phyloP scores from a whole-genome alignment of 2,113 vertebrate genomes.

The Salvelinus namaycush region DNA sequence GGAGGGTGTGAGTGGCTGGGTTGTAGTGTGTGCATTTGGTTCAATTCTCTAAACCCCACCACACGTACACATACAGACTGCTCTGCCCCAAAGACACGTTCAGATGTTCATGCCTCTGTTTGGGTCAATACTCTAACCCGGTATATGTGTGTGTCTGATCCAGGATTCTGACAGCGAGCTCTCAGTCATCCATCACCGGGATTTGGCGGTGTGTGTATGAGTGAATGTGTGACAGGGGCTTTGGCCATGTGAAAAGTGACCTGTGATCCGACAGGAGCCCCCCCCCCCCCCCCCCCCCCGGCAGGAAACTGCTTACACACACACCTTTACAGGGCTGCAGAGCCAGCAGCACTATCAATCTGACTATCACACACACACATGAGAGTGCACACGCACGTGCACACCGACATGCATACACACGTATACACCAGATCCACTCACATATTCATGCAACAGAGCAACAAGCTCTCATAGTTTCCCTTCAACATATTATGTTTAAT shows the following conservation, averaged over 20 bases:
- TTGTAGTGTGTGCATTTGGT: neutral
- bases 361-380: slow-evolving; percentile 38
- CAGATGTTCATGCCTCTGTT: neutral
- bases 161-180: slow-evolving; percentile 47
- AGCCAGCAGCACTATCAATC: slow-evolving; percentile 48
- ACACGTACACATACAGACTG: neutral
- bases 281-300: slow-evolving; percentile 9
- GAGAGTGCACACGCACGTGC: slow-evolving; percentile 54
- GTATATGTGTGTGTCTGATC: neutral
- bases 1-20: neutral
- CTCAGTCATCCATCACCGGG: slow-evolving; percentile 33
- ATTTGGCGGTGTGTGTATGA: neutral
- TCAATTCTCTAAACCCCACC: neutral
- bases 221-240: slow-evolving; percentile 35
- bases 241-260: slow-evolving; percentile 51
- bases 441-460: no score
- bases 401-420: slow-evolving; percentile 27
- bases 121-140: neutral
- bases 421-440: no score
- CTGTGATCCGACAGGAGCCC: slow-evolving; percentile 43
- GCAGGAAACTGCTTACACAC: slow-evolving; percentile 56
- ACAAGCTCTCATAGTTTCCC: no score
- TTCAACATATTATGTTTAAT: no score
- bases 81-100: neutral
- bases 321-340: slow-evolving; percentile 40